A percentile compares a stretch with the other conserved stretches of the same genome.
phyloP scores from a whole-genome alignment of 2,888 invertebrate genomes.

The Calliopum simillimum region DNA sequence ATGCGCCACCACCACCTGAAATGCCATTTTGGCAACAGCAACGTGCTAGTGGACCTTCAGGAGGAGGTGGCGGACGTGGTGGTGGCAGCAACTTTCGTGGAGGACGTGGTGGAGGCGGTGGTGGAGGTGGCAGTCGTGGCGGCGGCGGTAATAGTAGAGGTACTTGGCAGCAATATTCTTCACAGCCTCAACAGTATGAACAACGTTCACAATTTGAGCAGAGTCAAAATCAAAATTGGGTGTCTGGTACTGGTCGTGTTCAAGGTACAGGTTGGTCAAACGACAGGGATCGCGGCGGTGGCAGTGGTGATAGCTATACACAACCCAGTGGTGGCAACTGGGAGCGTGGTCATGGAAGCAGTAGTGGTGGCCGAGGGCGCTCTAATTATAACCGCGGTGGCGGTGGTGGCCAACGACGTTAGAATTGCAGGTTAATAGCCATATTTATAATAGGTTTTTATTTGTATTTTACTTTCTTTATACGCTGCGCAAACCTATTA shows the following conservation, averaged over 20 bases:
- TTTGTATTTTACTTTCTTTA: neutral
- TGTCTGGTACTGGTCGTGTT: conserved; percentile 63
- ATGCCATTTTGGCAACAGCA: conserved; percentile 95
- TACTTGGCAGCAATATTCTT: conserved; percentile 48
- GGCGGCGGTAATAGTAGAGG: conserved; percentile 54
- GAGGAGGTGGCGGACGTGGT: conserved; percentile 66
- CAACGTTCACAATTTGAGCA: conserved; percentile 52
- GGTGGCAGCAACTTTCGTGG: conserved; percentile 54
- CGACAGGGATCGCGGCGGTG: conserved; percentile 49
- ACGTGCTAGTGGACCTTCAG: conserved; percentile 69
- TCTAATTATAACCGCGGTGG: conserved; percentile 48
- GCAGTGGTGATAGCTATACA: conserved; percentile 30
- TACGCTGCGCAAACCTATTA: neutral
- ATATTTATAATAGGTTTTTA: neutral
- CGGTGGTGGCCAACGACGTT: conserved; percentile 44
- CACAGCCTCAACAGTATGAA: conserved; percentile 48
- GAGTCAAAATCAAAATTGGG: conserved; percentile 53
- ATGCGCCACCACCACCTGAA: conserved; percentile 94
- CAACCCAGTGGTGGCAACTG: conserved; percentile 28
- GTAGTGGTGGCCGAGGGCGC: conserved; percentile 41
- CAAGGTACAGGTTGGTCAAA: conserved; percentile 64
- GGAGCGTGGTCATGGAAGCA: conserved; percentile 36
- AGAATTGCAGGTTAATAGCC: conserved; percentile 5
- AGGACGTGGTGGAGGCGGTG: conserved; percentile 59
- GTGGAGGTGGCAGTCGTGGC: conserved; percentile 57